phyloP scores from a whole-genome alignment of 92 coral and sea anemone species.

The Parazoanthus atlanticus region DNA sequence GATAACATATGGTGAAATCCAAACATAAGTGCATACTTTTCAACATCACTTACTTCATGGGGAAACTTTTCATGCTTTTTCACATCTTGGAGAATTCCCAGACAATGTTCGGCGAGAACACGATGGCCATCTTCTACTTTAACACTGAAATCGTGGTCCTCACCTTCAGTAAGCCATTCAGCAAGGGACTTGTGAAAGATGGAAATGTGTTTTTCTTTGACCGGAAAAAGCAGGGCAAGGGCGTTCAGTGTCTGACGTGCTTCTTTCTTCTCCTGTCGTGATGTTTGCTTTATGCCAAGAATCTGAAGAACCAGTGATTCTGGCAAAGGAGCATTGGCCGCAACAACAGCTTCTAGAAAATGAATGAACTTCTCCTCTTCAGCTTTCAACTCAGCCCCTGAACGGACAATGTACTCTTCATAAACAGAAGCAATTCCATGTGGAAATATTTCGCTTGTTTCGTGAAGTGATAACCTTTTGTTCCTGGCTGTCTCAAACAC shows the following conservation, averaged over 20 bases:
- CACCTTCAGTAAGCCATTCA: slow-evolving; percentile 54
- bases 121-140: background rate
- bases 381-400: slow-evolving; percentile 11
- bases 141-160: background rate
- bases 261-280: background rate
- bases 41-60: background rate
- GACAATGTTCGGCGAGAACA: background rate
- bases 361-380: slow-evolving; percentile 13
- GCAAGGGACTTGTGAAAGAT: slow-evolving; percentile 60
- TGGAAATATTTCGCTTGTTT: slow-evolving; percentile 50
- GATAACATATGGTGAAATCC: background rate
- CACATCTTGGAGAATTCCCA: background rate
- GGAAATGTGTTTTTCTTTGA: slow-evolving; percentile 42
- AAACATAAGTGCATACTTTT: background rate
- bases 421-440: slow-evolving; percentile 57
- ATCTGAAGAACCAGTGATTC: slow-evolving; percentile 35
- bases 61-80: background rate
- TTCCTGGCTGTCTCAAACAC: slow-evolving; percentile 38
- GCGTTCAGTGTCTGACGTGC: slow-evolving; percentile 4
- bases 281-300: slow-evolving; percentile 17
- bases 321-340: slow-evolving; percentile 53
- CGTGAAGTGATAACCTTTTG: background rate
- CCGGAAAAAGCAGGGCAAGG: slow-evolving; percentile 52
- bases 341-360: slow-evolving; percentile 59
- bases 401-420: slow-evolving; percentile 53